A percentile compares a stretch with the other conserved stretches of the same genome.
Conservation (phyloP, 2,888 invertebrate species). For the Criorhina ranunculi region DNA sequence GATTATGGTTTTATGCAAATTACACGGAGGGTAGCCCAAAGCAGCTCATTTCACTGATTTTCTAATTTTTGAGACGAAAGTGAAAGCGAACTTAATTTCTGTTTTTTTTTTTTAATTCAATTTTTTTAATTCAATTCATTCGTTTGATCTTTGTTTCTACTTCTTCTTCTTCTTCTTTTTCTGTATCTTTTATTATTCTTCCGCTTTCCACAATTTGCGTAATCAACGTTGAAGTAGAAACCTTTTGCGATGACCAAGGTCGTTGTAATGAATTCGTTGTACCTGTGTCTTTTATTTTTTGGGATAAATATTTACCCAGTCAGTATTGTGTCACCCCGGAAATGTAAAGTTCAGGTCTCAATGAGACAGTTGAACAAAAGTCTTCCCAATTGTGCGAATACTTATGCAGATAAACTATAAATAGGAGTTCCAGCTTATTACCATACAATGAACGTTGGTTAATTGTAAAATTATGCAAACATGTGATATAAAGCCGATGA, state of each 20-base stretch:
- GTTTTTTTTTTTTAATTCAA: constrained; percentile 7
- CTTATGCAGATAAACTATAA: neutral
- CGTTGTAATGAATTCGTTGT: constrained; percentile 16
- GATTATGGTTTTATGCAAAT: constrained; percentile 28
- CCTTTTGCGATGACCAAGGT: constrained; percentile 26
- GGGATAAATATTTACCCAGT: constrained; percentile 19
- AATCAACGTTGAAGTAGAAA: constrained; percentile 28
- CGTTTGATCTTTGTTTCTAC: neutral
- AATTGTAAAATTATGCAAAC: neutral
- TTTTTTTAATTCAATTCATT: constrained; percentile 6
- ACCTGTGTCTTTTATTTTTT: constrained; percentile 1
- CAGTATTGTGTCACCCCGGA: constrained; percentile 28
- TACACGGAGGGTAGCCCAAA: neutral
- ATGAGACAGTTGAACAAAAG: neutral
- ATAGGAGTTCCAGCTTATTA: neutral
- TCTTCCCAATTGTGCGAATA: constrained; percentile 6
- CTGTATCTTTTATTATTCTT: neutral
- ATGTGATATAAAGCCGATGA: constrained; percentile 9
- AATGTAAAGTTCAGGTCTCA: constrained; percentile 13
- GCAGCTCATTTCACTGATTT: neutral
- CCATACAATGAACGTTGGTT: neutral
- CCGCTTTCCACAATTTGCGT: constrained; percentile 30
- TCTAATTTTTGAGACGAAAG: constrained; percentile 54
- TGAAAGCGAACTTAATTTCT: constrained; percentile 48
- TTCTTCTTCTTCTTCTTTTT: neutral